phyloP scores from a whole-genome alignment of 1,140 invertebrate genomes.

The Musca vetustissima region DNA sequence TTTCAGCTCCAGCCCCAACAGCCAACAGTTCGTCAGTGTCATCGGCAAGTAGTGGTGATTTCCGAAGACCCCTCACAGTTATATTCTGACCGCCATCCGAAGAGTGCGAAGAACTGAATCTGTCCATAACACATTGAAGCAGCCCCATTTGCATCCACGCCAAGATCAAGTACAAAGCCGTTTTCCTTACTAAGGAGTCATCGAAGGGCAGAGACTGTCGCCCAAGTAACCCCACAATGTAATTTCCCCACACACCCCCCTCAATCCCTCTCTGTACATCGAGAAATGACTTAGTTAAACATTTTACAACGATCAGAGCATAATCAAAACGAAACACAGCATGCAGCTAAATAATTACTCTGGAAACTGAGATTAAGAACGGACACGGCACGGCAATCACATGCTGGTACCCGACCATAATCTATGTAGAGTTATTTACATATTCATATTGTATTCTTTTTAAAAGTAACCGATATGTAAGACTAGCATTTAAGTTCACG shows the following conservation, averaged over 20 bases:
- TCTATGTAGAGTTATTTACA: too few relatives aligned
- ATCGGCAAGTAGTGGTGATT: slow-evolving; percentile 62
- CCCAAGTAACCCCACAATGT: too few relatives aligned
- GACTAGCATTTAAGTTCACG: too few relatives aligned
- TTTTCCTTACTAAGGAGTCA: too few relatives aligned
- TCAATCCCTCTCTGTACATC: neutral
- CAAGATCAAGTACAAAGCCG: neutral
- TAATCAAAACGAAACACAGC: slow-evolving; percentile 4
- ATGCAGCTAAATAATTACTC: neutral
- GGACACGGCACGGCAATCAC: too few relatives aligned
- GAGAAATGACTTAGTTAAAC: too few relatives aligned
- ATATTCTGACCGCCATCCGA: slow-evolving; percentile 77
- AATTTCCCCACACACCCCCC: slow-evolving; percentile 24
- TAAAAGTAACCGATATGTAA: too few relatives aligned
- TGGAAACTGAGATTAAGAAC: too few relatives aligned
- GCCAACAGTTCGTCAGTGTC: slow-evolving; percentile 47
- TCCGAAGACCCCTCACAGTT: slow-evolving; percentile 76
- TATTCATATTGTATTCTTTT: too few relatives aligned
- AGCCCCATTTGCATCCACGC: neutral
- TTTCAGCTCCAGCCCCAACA: slow-evolving; percentile 40
- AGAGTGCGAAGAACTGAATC: slow-evolving; percentile 51
- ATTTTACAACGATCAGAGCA: slow-evolving; percentile 16
- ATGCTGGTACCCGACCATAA: too few relatives aligned
- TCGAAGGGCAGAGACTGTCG: too few relatives aligned
- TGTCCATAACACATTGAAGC: slow-evolving; percentile 52